Base-by-base conservation (phyloP, 2,888 invertebrate species). In the Microchrysa polita region DNA sequence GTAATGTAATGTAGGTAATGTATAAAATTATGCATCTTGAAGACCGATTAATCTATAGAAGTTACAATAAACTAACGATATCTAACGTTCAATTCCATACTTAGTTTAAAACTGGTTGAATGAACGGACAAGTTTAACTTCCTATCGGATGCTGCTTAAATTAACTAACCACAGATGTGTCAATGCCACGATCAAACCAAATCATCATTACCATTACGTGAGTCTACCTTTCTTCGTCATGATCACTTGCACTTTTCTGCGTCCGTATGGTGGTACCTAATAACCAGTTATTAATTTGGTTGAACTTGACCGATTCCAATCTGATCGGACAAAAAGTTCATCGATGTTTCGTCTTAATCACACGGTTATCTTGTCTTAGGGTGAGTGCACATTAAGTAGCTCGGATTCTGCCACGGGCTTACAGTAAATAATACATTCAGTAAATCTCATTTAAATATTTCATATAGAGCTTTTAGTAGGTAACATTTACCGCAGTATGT, bases 221-320 rank as follows among this genome's bases (percentile, higher is more conserved):
- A 7, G 7, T 34, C 7, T 34, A 34, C 52, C 52, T 52, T 52
- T 52, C 52, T 52, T 52, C 52, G 14, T 52, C 52, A 52, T 16
- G 52, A 52, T 16, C 52, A 52, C 52, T 52, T 52, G 52, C 52
- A 52, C 52, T 52, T 52, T 52, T 52, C 16, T 4, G 2, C 10
- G 16, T 14, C 4, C 5, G 5, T 5, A 2, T 2, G 5, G 16
- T 34, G 7, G 27, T 7, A 7, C 27, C 7, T 34, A 2, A 16
- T 9, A 52, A 52, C 52, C 52, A 52, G 52, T 52, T 52, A 52
- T 52, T 44, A 16, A 34, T 52, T 52, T 16, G 52, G 52, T 52
- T 52, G 52, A 52, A 52, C 52, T 52, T 52, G 52, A 52, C 52
- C 52, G 52, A 52, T 52, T 52, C 52, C n/a, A 52, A 52, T 52